A percentile compares a stretch with the other conserved stretches of the same genome.
Evolutionary conservation across 2,888 invertebrate genomes (phyloP).

Genomic region (Acanthosepion pharaonis): DNA sequence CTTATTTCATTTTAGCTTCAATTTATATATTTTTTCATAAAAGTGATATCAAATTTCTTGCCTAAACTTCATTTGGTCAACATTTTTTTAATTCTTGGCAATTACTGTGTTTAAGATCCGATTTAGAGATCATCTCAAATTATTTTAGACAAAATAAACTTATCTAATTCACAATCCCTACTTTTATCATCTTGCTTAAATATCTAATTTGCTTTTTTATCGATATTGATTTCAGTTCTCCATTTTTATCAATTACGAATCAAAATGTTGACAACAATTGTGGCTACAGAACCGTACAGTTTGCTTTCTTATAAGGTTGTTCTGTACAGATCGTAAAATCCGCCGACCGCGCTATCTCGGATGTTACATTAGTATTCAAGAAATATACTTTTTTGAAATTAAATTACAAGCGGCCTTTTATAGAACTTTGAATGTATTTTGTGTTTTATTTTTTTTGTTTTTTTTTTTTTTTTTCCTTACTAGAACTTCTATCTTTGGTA

Average conservation of each 20-base stretch:
- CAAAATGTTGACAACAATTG: background rate
- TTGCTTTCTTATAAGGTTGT: background rate
- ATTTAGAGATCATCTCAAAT: background rate
- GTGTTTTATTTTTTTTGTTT: too few relatives aligned
- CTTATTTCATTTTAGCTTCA: too few relatives aligned
- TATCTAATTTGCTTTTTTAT: background rate
- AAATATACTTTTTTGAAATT: too few relatives aligned
- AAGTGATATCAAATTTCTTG: too few relatives aligned
- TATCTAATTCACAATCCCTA: background rate
- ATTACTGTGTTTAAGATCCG: background rate
- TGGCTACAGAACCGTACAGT: background rate
- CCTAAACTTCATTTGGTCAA: too few relatives aligned
- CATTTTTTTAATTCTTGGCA: background rate
- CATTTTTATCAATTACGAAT: background rate
- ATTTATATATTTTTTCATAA: too few relatives aligned
- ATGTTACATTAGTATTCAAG: too few relatives aligned
- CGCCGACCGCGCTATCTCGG: background rate
- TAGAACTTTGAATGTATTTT: background rate
- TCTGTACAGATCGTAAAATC: background rate
- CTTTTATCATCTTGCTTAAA: background rate
- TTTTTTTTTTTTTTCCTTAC: background rate
- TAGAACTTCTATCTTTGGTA: background rate
- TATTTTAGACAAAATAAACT: background rate
- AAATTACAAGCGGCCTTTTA: background rate
- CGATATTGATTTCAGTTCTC: background rate